Conservation (phyloP, 2,797 vertebrate species). For the Xenops minutus region DNA sequence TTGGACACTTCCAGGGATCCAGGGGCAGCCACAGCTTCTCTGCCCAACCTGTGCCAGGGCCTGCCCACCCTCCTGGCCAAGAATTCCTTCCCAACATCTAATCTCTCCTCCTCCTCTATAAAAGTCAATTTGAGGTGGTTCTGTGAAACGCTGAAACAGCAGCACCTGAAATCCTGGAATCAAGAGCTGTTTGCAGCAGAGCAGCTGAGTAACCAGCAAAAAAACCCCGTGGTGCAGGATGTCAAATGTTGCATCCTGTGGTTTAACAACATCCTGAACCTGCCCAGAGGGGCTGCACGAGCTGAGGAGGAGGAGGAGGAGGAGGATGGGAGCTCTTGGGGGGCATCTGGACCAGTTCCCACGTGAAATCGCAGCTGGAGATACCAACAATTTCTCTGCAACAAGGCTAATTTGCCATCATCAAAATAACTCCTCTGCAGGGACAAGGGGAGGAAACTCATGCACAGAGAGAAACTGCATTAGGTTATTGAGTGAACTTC, state of each 20-base stretch:
- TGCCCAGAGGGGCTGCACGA: background rate
- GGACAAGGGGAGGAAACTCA: background rate
- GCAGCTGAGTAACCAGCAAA: background rate
- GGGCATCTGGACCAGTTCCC: background rate
- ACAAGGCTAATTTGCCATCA: background rate
- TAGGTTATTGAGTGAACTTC: background rate
- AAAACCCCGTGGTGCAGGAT: background rate
- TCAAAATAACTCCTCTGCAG: background rate
- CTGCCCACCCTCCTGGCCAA: fast-evolving
- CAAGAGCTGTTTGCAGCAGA: background rate
- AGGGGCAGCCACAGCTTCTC: background rate
- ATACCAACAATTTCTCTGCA: background rate
- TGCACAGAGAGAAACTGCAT: background rate
- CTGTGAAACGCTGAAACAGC: background rate
- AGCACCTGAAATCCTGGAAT: background rate
- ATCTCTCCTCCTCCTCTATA: background rate
- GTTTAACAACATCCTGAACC: background rate
- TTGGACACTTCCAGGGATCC: background rate
- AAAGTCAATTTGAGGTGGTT: background rate
- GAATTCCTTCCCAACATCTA: background rate
- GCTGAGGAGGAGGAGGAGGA: background rate
- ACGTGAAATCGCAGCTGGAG: fast-evolving
- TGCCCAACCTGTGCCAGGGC: background rate
- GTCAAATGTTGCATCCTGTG: background rate
- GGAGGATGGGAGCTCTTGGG: background rate